Conservation (phyloP, 2,888 invertebrate genomes). For the Polyommatus iphigenia region DNA sequence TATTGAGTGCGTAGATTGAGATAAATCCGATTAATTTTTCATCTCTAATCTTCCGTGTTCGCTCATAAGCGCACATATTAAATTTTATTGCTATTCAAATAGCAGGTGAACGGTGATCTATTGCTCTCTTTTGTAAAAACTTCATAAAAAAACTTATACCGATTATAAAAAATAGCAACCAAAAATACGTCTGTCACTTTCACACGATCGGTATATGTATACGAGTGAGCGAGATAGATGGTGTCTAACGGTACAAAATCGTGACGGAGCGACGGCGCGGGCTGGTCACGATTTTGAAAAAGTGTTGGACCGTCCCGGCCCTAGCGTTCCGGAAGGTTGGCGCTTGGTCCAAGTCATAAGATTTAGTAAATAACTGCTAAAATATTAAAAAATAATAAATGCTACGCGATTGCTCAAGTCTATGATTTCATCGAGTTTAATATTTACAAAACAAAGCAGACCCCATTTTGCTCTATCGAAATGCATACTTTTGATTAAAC, state of each 20-base stretch:
- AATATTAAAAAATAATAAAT: neutral
- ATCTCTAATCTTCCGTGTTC: slow-evolving; percentile 13
- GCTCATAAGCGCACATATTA: slow-evolving; percentile 23
- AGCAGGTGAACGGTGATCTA: slow-evolving; percentile 24
- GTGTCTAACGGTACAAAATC: slow-evolving; percentile 70
- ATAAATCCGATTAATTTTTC: slow-evolving; percentile 24
- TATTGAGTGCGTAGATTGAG: slow-evolving; percentile 5
- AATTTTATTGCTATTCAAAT: slow-evolving; percentile 21
- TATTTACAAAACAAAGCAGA: neutral
- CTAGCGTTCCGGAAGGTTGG: slow-evolving; percentile 56
- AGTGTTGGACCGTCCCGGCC: slow-evolving; percentile 66
- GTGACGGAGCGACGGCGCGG: slow-evolving; percentile 67
- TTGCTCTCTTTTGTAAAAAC: slow-evolving; percentile 27
- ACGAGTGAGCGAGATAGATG: slow-evolving; percentile 55
- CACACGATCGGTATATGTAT: slow-evolving; percentile 43
- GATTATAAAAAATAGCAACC: slow-evolving; percentile 27
- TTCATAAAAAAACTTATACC: slow-evolving; percentile 10
- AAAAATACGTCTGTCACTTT: slow-evolving; percentile 50
- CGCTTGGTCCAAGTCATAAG: slow-evolving; percentile 50
- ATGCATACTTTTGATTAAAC: no score
- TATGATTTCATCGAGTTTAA: neutral
- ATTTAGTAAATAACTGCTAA: neutral
- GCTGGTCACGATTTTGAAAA: slow-evolving; percentile 79
- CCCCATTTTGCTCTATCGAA: neutral
- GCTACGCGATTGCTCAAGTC: neutral